Conservation (phyloP, 2,113 vertebrate species). For the Mugil cephalus region DNA sequence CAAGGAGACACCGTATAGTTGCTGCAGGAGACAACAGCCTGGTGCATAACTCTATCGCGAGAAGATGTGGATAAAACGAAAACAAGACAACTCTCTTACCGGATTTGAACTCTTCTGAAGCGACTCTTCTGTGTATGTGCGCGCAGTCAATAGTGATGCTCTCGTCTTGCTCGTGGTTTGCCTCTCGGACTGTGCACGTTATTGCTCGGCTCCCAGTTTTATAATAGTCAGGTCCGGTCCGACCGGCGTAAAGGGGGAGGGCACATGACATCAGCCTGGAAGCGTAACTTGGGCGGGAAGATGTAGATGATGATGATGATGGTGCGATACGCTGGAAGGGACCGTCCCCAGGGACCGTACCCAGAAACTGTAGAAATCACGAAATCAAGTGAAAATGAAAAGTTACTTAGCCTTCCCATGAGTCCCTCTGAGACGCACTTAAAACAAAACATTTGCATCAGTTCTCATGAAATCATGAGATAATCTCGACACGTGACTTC, state of each 20-base stretch:
- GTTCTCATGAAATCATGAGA: no score
- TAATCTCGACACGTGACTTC: no score
- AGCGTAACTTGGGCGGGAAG: slow-evolving; percentile 20
- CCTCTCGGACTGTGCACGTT: slow-evolving; percentile 7
- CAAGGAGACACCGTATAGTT: neutral
- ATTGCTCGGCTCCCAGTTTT: slow-evolving; percentile 6
- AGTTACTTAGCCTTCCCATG: no score
- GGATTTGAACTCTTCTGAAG: neutral
- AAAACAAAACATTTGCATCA: no score
- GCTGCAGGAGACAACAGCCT: neutral
- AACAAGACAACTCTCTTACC: slow-evolving; percentile 49
- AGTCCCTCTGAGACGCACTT: no score
- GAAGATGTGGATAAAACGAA: neutral
- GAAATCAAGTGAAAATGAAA: no score
- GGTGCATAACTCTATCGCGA: neutral
- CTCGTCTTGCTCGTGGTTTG: neutral
- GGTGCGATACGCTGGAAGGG: neutral
- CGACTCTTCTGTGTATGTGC: neutral
- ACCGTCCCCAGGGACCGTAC: no score
- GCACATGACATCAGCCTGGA: slow-evolving; percentile 54
- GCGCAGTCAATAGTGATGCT: neutral
- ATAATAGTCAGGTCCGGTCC: slow-evolving; percentile 40
- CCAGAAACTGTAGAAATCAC: no score
- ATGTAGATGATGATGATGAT: slow-evolving; percentile 18
- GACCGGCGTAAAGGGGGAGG: slow-evolving; percentile 21